These are phyloP conservation scores for Ciconia maguari DNA, from an alignment of 2,113 vertebrate species.

Conservation along the genomic window DNA sequence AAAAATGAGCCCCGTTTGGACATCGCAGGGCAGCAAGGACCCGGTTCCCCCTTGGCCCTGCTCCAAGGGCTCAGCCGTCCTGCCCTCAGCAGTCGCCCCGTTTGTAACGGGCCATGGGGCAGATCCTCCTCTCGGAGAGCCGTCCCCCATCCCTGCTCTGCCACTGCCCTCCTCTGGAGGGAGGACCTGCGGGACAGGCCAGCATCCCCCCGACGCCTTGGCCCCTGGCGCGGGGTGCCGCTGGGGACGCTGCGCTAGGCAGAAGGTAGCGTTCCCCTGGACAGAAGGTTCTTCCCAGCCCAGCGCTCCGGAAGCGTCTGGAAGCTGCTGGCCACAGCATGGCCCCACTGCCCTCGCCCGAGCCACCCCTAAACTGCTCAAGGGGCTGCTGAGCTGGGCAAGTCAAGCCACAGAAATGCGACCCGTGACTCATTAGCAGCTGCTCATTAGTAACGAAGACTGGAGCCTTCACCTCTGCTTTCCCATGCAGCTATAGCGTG, in stretches of 20 bases:
- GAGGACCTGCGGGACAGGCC: neutral
- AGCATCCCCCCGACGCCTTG: no score
- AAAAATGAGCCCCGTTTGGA: neutral
- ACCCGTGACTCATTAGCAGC: neutral
- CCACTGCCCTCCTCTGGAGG: accelerated
- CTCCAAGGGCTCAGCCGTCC: neutral
- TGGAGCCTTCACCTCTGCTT: neutral
- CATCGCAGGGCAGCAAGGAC: neutral
- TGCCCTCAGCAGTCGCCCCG: neutral
- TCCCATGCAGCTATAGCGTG: neutral
- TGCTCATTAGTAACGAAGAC: neutral
- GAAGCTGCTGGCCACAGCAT: neutral
- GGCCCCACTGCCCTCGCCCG: accelerated
- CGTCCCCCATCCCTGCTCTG: neutral
- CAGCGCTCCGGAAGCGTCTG: accelerated
- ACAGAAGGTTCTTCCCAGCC: neutral
- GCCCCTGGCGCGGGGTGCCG: accelerated
- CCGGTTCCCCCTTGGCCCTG: accelerated
- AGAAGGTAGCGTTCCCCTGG: neutral
- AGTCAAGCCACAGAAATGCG: neutral
- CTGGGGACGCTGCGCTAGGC: neutral
- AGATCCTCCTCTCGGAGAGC: neutral
- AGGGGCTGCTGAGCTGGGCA: neutral
- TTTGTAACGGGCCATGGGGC: neutral
- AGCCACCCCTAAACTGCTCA: neutral